phyloP scores from a whole-genome alignment of 2,888 invertebrate genomes.

The Rhopalosiphum nymphaeae region DNA sequence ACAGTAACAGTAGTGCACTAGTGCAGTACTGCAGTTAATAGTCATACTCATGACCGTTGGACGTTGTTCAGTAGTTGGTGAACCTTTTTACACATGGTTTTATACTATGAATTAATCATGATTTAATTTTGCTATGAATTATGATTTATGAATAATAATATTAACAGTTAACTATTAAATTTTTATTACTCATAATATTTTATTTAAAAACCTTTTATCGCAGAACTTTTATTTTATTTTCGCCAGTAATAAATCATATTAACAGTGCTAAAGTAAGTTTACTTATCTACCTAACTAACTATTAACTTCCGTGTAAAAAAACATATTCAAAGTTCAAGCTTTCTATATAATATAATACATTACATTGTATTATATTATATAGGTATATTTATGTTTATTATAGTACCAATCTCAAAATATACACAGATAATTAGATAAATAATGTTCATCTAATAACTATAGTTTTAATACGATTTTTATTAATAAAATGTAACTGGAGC shows the following conservation, averaged over 20 bases:
- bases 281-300: neutral
- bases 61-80: neutral
- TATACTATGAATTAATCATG: neutral
- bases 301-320: neutral
- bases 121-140: neutral
- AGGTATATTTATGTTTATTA: neutral
- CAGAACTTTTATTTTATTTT: neutral
- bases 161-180: neutral
- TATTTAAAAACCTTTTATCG: neutral
- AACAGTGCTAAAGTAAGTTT: constrained; percentile 47
- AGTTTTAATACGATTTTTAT: neutral
- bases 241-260: neutral
- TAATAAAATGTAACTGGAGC: too few relatives aligned
- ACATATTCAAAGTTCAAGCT: neutral
- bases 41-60: neutral
- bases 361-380: neutral
- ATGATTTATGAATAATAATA: neutral
- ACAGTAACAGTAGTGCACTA: neutral
- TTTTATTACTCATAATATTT: neutral
- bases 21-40: too few relatives aligned
- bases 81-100: neutral
- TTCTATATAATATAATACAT: neutral
- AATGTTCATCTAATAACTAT: neutral
- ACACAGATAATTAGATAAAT: neutral
- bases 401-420: neutral